phyloP scores from a whole-genome alignment of 2,113 vertebrate genomes.

The Anser cygnoides region DNA sequence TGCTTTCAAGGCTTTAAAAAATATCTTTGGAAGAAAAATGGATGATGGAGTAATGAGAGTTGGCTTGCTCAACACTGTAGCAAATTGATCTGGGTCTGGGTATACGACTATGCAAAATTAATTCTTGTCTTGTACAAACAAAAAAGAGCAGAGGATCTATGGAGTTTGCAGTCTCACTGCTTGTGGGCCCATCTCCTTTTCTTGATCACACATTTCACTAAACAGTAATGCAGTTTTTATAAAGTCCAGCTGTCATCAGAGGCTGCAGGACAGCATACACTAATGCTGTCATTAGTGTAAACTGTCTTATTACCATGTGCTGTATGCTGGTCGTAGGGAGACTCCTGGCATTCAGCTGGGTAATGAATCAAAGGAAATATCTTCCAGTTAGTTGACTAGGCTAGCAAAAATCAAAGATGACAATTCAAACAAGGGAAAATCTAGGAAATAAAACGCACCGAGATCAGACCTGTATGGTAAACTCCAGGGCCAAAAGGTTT shows the following conservation, averaged over 20 bases:
- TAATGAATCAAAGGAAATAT: conserved; percentile 2
- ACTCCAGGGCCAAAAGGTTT: neutral
- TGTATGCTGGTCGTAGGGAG: neutral
- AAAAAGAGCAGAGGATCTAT: neutral
- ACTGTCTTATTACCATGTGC: neutral
- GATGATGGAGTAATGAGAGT: neutral
- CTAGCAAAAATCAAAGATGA: conserved; percentile 8
- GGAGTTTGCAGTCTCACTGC: neutral
- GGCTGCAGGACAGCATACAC: neutral
- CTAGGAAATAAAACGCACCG: neutral
- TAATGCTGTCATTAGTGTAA: neutral
- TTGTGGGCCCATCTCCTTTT: neutral
- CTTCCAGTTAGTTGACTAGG: neutral
- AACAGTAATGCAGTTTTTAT: neutral
- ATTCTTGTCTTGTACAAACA: neutral
- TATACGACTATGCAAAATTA: neutral
- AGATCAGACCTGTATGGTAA: neutral
- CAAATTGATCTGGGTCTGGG: neutral
- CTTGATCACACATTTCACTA: neutral
- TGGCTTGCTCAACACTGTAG: neutral
- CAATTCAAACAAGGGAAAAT: neutral
- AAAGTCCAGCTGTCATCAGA: neutral
- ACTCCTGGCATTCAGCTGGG: neutral
- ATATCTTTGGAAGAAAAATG: neutral
- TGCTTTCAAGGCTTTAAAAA: neutral